Percentiles rank a stretch among this genome's conserved stretches.
These are phyloP conservation scores for Uloborus diversus DNA, from an alignment of 1,140 invertebrate species.

Conservation along the genomic window DNA sequence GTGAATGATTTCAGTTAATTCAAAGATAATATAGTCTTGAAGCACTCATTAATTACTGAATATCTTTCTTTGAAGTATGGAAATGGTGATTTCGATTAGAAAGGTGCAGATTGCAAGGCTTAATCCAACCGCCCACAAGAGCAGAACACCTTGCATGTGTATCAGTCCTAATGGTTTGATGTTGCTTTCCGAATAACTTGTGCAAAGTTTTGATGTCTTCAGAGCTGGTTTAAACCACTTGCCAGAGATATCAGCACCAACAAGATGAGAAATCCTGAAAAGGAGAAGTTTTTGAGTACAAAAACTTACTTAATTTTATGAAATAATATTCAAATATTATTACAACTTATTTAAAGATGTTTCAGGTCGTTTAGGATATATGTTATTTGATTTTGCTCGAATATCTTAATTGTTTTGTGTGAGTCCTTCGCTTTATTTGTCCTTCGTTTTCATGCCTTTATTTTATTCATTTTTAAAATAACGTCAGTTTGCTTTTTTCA, in stretches of 20 bases:
- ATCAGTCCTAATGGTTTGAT: constrained; percentile 18
- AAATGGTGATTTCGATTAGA: not conserved
- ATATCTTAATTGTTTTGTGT: no score
- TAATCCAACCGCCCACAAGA: constrained; percentile 11
- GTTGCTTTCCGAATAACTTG: constrained; percentile 16
- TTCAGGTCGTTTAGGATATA: no score
- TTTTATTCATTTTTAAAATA: no score
- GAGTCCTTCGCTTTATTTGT: no score
- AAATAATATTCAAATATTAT: no score
- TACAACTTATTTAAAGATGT: no score
- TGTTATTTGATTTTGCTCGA: no score
- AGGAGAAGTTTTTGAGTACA: no score
- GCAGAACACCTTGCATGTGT: constrained; percentile 3
- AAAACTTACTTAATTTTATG: no score
- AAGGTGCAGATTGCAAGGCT: not conserved
- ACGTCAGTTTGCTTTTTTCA: no score
- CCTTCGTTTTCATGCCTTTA: no score
- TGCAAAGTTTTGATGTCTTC: not conserved
- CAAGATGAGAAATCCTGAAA: constrained; percentile 2
- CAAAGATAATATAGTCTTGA: not conserved
- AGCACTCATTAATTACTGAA: not conserved
- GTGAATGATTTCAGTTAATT: no score
- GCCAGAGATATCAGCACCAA: constrained; percentile 23
- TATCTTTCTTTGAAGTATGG: not conserved
- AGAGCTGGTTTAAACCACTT: constrained; percentile 27